Conservation (phyloP, 2,797 vertebrate species). For the Leptoclinus maculatus region DNA sequence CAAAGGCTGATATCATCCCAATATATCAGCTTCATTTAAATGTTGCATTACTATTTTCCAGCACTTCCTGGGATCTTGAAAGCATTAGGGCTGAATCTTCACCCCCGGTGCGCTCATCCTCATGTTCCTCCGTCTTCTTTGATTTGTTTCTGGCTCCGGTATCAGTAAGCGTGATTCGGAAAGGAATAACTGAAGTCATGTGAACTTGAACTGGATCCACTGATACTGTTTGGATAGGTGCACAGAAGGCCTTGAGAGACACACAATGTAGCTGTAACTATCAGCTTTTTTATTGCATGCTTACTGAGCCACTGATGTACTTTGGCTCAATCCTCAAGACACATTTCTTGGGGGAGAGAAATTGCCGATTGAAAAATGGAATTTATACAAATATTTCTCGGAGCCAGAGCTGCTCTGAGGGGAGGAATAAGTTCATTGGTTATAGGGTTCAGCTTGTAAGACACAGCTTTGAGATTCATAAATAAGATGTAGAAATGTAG, state of each 20-base stretch:
- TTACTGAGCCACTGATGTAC: slow-evolving; percentile 37
- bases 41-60: slow-evolving; percentile 13
- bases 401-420: slow-evolving; percentile 6
- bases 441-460: background rate
- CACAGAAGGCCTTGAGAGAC: slow-evolving; percentile 63
- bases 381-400: slow-evolving; percentile 42
- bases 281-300: slow-evolving; percentile 43
- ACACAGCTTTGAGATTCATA: background rate
- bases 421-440: background rate
- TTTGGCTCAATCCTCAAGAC: slow-evolving; percentile 38
- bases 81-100: slow-evolving; percentile 44
- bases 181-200: slow-evolving; percentile 58
- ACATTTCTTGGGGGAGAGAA: slow-evolving; percentile 28
- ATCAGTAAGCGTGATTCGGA: slow-evolving; percentile 68
- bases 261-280: slow-evolving; percentile 34
- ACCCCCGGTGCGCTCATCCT: slow-evolving; percentile 50
- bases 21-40: slow-evolving; percentile 30
- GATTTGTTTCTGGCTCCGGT: slow-evolving; percentile 72
- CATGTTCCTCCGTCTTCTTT: slow-evolving; percentile 57
- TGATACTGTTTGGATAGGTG: slow-evolving; percentile 74
- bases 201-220: slow-evolving; percentile 74
- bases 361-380: slow-evolving; percentile 40
- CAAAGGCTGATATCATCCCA: slow-evolving; percentile 43
- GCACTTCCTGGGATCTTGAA: slow-evolving; percentile 60
- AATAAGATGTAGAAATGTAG: background rate